A percentile compares a stretch with the other conserved stretches of the same genome.
These are phyloP conservation scores for Bombus balteatus DNA, from an alignment of 1,140 invertebrate species.

Conservation along the genomic window DNA sequence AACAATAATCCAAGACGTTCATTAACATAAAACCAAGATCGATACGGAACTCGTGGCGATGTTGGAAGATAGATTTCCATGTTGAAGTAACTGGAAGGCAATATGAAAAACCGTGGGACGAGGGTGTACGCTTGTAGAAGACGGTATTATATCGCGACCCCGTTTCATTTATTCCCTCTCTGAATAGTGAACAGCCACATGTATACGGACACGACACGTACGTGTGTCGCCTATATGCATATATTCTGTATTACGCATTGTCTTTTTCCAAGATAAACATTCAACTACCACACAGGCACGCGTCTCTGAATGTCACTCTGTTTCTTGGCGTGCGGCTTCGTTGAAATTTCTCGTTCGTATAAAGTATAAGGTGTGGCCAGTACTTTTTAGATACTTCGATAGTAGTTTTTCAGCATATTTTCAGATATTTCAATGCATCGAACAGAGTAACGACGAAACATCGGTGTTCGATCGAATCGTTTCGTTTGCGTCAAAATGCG, in stretches of 20 bases:
- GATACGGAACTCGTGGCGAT: not conserved
- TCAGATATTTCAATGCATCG: too few relatives aligned
- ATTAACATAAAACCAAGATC: constrained; percentile 35
- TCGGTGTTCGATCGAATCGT: too few relatives aligned
- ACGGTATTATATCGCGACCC: constrained; percentile 62
- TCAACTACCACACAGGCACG: not conserved
- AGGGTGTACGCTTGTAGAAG: constrained; percentile 32
- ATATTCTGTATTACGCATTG: constrained; percentile 48
- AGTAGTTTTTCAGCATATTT: too few relatives aligned
- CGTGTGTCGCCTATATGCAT: not conserved
- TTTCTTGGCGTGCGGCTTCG: not conserved
- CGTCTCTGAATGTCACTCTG: not conserved
- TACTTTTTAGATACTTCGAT: too few relatives aligned
- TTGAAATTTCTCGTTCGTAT: not conserved
- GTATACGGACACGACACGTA: not conserved
- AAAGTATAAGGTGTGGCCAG: too few relatives aligned
- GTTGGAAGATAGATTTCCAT: constrained; percentile 33
- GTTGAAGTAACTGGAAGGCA: constrained; percentile 55
- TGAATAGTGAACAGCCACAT: constrained; percentile 54
- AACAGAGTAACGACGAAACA: too few relatives aligned
- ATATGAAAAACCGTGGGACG: constrained; percentile 51
- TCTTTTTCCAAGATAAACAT: constrained; percentile 41
- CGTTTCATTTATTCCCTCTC: constrained; percentile 68
- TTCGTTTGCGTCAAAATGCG: too few relatives aligned
- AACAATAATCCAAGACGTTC: constrained; percentile 32